Evolutionary conservation across 1,140 invertebrate genomes (phyloP), one percentile per base, ranked within the genome.

Genomic region (Bacillus rossius): DNA sequence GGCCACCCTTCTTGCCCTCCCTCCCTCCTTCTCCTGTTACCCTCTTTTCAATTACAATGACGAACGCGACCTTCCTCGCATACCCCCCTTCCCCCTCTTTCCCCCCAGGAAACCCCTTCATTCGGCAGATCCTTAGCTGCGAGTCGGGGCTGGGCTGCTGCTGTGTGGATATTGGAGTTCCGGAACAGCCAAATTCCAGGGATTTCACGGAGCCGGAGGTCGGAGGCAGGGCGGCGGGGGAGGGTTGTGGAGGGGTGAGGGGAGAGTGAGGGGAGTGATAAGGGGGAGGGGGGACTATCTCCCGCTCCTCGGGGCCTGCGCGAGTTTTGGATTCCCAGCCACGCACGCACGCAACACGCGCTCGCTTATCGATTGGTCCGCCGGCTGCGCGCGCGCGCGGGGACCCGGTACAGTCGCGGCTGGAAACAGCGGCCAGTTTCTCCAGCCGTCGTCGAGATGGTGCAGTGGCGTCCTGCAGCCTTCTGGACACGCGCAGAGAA

Each of bases 1-100:
- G 10, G 29, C 10, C 10, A 4, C 5, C 48, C 23, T 8, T 17
- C 48, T 34, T 26, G 29, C 10, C 10, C 29, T 4, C 48, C 23
- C n/a, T 17, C 48, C 20, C 48, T 26, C 48, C 26, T 1, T 10
- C 4, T 17, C 16, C 8, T 1, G 16, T 25, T 55, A 25, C 53
- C 53, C 52, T 55, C 53, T 55, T 55, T 55, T 55, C 53, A 55
- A 55, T 55, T 55, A 45, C 38, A 43, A n/a, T 55, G 40, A 55
- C 53, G 53, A 55, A 55, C 41, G 53, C 53, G 10, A 20, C 17
- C 29, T 34, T 34, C 29, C 29, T 34, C 29, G 29, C 29, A 34
- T 34, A 4, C 29, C 29, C 29, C 29, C 29, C 4, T 7, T 10
- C 29, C 10, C 29, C 10, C 29, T 4, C n/a, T n/a, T n/a, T n/a